Conservation (phyloP, 2,888 invertebrate genomes). For the Entomobrya proxima region DNA sequence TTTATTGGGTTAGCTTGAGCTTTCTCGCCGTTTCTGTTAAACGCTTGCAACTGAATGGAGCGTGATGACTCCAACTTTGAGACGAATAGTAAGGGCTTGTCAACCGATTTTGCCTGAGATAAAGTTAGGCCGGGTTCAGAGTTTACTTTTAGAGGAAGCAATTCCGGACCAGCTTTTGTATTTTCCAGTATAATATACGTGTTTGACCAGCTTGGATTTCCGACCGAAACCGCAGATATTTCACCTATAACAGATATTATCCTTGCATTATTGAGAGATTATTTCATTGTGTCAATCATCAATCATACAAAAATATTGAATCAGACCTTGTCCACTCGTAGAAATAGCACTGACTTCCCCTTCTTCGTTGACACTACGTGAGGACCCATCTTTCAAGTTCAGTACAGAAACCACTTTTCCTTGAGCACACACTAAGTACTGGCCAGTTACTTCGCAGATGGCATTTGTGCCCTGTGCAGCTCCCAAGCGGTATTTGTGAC, state of each 20-base stretch:
- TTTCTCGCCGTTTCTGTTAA: conserved; percentile 61
- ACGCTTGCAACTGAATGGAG: conserved; percentile 56
- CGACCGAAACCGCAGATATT: conserved; percentile 60
- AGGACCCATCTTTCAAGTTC: conserved; percentile 69
- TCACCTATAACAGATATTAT: conserved; percentile 28
- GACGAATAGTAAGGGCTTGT: conserved; percentile 59
- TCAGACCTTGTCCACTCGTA: conserved; percentile 57
- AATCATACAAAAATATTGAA: no score
- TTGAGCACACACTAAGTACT: conserved; percentile 67
- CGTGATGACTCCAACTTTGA: conserved; percentile 63
- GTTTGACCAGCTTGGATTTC: conserved; percentile 61
- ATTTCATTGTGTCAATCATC: not conserved
- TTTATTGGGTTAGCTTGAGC: conserved; percentile 41
- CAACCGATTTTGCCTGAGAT: conserved; percentile 61
- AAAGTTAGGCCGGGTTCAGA: conserved; percentile 46
- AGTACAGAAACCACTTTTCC: conserved; percentile 59
- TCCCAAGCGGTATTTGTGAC: conserved; percentile 41
- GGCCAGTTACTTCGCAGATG: conserved; percentile 62
- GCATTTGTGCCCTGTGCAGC: not conserved
- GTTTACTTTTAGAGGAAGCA: conserved; percentile 65
- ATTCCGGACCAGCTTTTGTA: conserved; percentile 67
- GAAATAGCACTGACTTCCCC: conserved; percentile 29
- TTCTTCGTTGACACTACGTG: conserved; percentile 58
- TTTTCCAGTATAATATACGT: conserved; percentile 71
- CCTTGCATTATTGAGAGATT: not conserved